Percentiles rank a stretch among this genome's conserved stretches.
These are phyloP conservation scores for Cygnus olor DNA, from an alignment of 2,797 vertebrate species.

Conservation along the genomic window DNA sequence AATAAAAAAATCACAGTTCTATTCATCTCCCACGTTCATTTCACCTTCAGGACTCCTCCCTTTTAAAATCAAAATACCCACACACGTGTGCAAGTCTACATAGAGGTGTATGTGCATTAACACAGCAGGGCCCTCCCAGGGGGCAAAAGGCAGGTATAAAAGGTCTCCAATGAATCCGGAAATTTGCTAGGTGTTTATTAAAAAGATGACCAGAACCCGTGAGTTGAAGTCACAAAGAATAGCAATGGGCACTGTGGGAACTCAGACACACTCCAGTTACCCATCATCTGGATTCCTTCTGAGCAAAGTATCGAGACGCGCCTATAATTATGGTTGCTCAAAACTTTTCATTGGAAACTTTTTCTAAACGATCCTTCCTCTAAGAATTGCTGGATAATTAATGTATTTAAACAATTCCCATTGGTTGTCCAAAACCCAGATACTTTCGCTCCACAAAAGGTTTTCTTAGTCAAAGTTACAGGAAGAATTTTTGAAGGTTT, in stretches of 20 bases:
- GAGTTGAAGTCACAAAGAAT: neutral
- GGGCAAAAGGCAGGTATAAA: neutral
- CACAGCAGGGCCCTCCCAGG: neutral
- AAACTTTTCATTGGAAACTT: neutral
- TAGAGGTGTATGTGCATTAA: neutral
- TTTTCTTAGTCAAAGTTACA: neutral
- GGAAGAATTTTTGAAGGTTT: neutral
- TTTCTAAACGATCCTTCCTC: neutral
- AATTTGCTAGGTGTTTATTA: neutral
- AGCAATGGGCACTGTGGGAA: neutral
- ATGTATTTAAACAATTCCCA: neutral
- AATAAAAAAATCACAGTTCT: neutral
- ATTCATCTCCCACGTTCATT: neutral
- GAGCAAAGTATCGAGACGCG: neutral
- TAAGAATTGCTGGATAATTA: neutral
- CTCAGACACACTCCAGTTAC: neutral
- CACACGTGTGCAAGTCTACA: rapidly evolving
- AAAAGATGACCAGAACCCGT: neutral
- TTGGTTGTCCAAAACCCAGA: neutral
- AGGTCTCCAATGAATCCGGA: neutral
- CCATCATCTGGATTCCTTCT: neutral
- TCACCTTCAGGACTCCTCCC: neutral
- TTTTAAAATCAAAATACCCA: neutral
- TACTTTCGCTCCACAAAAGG: neutral
- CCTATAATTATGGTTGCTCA: neutral